phyloP scores from a whole-genome alignment of 1,140 invertebrate species.

The Scylla paramamosain region DNA sequence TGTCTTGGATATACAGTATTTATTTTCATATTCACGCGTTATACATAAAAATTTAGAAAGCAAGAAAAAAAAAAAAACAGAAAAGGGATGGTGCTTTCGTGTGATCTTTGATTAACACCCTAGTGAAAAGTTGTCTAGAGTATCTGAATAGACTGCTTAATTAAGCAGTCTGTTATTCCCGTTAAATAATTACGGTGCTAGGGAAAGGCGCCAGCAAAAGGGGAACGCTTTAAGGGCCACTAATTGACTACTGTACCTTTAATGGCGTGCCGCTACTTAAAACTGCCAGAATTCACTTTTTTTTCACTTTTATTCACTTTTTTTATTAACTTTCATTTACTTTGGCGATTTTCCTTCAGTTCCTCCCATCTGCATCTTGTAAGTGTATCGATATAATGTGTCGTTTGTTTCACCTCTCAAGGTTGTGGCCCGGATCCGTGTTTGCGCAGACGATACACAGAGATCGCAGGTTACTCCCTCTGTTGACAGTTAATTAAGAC shows the following conservation, averaged over 20 bases:
- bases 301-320: not conserved
- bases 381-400: no score
- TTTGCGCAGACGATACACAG: no score
- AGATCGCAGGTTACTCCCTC: not conserved
- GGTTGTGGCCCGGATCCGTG: no score
- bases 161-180: not conserved
- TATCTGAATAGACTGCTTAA: not conserved
- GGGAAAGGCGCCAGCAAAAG: not conserved
- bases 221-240: not conserved
- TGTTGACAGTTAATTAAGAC: constrained; percentile 62
- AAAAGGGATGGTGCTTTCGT: no score
- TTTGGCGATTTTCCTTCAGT: not conserved
- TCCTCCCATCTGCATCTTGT: not conserved
- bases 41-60: no score
- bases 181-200: not conserved
- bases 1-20: no score
- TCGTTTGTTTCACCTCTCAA: no score
- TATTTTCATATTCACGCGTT: no score
- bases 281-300: not conserved
- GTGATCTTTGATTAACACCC: no score
- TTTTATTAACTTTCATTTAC: not conserved
- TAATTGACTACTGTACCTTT: not conserved
- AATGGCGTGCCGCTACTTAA: not conserved
- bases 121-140: not conserved
- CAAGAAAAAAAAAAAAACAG: no score